Percentiles rank a stretch among this genome's conserved stretches.
phyloP scores from a whole-genome alignment of 2,113 vertebrate species.

The Ceyx melanurus region DNA sequence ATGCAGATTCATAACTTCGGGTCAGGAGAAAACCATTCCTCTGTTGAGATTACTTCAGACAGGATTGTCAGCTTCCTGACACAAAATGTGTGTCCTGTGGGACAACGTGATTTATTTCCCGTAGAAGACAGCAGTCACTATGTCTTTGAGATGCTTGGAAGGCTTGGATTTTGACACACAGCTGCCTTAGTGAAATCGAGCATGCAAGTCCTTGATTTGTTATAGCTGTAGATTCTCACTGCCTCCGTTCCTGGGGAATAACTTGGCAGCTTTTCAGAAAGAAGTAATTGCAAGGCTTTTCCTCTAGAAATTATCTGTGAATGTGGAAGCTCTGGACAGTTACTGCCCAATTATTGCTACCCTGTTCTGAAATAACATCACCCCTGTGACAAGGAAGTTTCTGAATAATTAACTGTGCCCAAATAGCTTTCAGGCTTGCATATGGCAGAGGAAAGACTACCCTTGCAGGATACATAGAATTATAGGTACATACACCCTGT shows the following conservation, averaged over 20 bases:
- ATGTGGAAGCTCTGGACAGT: constrained; percentile 23
- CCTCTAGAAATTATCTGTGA: constrained; percentile 31
- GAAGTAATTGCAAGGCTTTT: constrained; percentile 30
- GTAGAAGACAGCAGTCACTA: background rate
- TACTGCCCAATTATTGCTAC: constrained; percentile 28
- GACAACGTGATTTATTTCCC: background rate
- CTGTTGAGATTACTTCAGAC: background rate
- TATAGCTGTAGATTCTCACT: constrained; percentile 4
- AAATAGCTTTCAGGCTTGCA: background rate
- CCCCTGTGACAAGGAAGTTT: background rate
- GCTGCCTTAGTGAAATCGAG: background rate
- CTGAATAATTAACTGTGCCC: constrained; percentile 25
- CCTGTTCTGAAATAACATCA: constrained; percentile 12
- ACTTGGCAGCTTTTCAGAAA: constrained; percentile 40
- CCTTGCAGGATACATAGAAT: background rate
- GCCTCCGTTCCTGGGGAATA: background rate
- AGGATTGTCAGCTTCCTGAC: background rate
- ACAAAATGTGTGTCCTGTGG: background rate
- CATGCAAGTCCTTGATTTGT: constrained; percentile 37
- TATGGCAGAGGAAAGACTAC: background rate
- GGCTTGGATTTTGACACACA: background rate
- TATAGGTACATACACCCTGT: background rate
- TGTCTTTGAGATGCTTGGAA: background rate
- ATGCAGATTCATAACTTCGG: background rate
- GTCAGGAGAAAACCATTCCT: background rate